phyloP scores from a whole-genome alignment of 2,113 vertebrate genomes.

The Aphelocoma coerulescens region DNA sequence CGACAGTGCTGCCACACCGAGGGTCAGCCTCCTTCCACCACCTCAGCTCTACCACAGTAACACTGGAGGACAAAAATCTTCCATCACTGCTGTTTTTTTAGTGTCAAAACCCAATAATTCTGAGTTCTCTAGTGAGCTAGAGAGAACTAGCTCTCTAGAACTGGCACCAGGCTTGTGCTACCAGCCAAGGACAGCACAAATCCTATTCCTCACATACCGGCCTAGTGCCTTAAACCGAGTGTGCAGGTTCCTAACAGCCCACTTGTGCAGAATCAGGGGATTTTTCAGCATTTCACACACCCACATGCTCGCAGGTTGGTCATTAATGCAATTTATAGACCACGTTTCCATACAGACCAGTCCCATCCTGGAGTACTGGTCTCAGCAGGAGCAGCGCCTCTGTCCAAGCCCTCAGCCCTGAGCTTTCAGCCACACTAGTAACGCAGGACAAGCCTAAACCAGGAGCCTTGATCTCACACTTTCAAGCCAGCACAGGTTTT shows the following conservation, averaged over 20 bases:
- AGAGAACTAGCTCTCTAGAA: not conserved
- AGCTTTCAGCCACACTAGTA: not conserved
- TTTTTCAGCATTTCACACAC: not conserved
- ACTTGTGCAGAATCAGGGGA: not conserved
- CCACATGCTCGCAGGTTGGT: rapidly evolving
- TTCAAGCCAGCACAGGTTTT: conserved; percentile 10
- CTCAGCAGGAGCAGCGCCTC: not conserved
- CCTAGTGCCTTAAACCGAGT: not conserved
- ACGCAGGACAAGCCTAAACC: not conserved
- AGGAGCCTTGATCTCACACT: not conserved
- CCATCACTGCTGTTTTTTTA: rapidly evolving
- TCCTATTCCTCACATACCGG: not conserved
- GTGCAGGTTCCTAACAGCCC: not conserved
- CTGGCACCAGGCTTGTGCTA: not conserved
- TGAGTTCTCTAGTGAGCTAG: rapidly evolving
- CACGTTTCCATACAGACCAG: not conserved
- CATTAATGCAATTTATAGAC: not conserved
- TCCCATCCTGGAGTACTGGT: not conserved
- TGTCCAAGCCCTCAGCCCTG: not conserved
- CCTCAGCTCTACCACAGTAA: not conserved
- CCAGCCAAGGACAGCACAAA: not conserved
- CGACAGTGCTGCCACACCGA: rapidly evolving
- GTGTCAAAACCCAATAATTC: rapidly evolving
- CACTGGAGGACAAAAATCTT: not conserved
- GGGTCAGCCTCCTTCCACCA: not conserved